Evolutionary conservation across 2,888 invertebrate species (phyloP).

Genomic region (Dromius quadrimaculatus): DNA sequence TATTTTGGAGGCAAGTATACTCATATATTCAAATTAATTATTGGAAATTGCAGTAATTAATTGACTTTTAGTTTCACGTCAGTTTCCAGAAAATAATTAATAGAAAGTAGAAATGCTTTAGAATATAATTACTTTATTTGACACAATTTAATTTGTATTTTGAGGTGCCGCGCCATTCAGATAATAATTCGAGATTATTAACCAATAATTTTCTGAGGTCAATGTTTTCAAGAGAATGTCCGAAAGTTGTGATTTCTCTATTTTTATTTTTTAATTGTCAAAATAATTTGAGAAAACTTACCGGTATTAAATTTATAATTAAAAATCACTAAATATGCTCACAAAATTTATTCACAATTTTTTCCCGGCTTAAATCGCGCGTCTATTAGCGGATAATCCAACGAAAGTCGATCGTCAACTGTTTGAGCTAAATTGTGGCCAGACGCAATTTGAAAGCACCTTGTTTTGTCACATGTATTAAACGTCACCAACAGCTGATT

Average conservation of each 20-base stretch:
- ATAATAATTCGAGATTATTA: background rate
- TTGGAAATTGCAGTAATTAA: no score
- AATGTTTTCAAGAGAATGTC: constrained; percentile 1
- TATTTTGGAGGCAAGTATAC: no score
- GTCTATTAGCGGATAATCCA: background rate
- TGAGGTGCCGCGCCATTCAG: constrained; percentile 7
- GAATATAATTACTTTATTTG: constrained; percentile 22
- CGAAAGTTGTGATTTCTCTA: no score
- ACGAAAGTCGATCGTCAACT: background rate
- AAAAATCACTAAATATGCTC: no score
- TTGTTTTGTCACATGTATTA: constrained; percentile 44
- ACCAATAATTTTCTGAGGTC: constrained; percentile 2
- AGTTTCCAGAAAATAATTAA: constrained; percentile 11
- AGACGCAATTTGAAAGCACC: constrained; percentile 47
- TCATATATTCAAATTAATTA: no score
- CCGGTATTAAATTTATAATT: no score
- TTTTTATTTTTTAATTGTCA: no score
- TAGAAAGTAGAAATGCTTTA: constrained; percentile 39
- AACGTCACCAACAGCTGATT: constrained; percentile 46
- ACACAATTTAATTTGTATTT: constrained; percentile 18
- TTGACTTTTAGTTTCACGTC: no score
- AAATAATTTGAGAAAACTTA: no score
- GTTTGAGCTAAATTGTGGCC: constrained; percentile 19
- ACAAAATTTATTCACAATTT: no score
- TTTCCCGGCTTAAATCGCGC: background rate